Conservation (phyloP, 2,888 invertebrate genomes). For the Drosophila neonasuta region DNA sequence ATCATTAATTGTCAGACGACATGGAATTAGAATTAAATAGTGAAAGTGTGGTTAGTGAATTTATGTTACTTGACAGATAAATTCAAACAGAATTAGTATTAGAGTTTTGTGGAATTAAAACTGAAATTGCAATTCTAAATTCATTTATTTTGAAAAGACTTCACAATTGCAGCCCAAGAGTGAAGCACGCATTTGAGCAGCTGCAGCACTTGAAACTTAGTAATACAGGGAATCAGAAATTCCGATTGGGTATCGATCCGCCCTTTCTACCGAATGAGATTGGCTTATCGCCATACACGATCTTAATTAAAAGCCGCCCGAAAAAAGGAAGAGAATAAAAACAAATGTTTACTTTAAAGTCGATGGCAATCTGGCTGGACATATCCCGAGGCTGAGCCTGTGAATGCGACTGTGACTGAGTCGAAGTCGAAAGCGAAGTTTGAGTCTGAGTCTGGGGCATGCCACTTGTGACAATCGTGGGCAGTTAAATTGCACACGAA, state of each 20-base stretch:
- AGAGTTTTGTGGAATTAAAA: background rate
- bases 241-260: conserved; percentile 34
- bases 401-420: background rate
- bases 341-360: conserved; percentile 73
- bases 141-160: background rate
- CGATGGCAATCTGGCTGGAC: conserved; percentile 47
- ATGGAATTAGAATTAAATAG: background rate
- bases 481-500: conserved; percentile 61
- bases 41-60: background rate
- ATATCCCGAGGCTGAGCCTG: background rate
- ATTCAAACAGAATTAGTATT: background rate
- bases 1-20: conserved; percentile 5
- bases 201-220: conserved; percentile 6
- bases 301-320: conserved; percentile 70
- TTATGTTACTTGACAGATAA: background rate
- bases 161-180: background rate
- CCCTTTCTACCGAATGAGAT: conserved; percentile 35
- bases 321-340: conserved; percentile 37
- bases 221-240: conserved; percentile 14
- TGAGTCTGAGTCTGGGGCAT: conserved; percentile 8
- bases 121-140: background rate
- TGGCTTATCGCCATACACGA: conserved; percentile 62
- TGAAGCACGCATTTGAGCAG: background rate
- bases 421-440: too few species aligned
- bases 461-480: conserved; percentile 64